Percentiles rank a stretch among this genome's conserved stretches.
Evolutionary conservation across 2,888 invertebrate genomes (phyloP).

Genomic region (Drosophila ezoana): DNA sequence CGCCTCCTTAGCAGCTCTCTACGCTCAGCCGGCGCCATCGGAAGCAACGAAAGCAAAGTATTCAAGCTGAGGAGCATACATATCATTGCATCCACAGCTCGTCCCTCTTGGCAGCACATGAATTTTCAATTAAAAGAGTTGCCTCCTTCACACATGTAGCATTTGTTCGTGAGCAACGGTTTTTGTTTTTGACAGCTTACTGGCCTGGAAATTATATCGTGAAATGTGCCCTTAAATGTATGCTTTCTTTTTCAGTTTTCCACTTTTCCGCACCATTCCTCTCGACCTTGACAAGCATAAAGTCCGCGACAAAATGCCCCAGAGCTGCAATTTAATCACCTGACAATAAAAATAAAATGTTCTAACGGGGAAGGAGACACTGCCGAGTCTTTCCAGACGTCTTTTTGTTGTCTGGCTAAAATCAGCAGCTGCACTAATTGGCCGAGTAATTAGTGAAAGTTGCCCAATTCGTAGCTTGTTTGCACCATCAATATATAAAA

Average conservation of each 20-base stretch:
- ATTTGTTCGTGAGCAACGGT: conserved; percentile 7
- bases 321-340: conserved; percentile 73
- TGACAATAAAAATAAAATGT: conserved; percentile 37
- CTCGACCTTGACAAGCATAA: conserved; percentile 53
- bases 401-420: conserved; percentile 31
- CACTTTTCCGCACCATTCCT: conserved; percentile 17
- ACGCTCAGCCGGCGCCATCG: conserved; percentile 38
- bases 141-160: conserved; percentile 34
- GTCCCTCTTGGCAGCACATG: conserved; percentile 35
- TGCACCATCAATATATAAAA: no score
- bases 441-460: conserved; percentile 42
- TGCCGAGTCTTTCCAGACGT: neutral
- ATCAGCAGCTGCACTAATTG: conserved; percentile 29
- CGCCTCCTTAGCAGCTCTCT: conserved; percentile 57
- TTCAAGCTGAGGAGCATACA: conserved; percentile 60
- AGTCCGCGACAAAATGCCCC: conserved; percentile 41
- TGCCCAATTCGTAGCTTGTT: neutral
- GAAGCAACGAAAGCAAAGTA: conserved; percentile 58
- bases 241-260: conserved; percentile 49
- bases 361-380: conserved; percentile 7
- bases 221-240: conserved; percentile 69
- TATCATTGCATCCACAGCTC: conserved; percentile 20
- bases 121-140: conserved; percentile 73
- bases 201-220: conserved; percentile 67
- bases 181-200: conserved; percentile 45